Percentiles rank a stretch among this genome's conserved stretches.
These are phyloP conservation scores for Tetramorium parvispinum DNA, from an alignment of 1,140 invertebrate species.

Conservation along the genomic window DNA sequence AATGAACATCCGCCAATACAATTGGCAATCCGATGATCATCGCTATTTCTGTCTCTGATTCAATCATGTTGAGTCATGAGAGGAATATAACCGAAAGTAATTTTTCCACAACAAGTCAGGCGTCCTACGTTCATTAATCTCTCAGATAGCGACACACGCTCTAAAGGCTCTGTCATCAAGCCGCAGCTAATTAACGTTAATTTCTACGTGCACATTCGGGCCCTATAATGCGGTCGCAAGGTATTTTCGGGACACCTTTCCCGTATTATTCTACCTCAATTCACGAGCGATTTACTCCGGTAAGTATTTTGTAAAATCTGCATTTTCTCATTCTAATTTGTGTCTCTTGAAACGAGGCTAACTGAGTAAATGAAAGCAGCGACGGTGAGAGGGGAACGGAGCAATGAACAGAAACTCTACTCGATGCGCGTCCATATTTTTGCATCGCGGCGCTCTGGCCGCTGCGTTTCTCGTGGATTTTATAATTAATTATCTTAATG, in stretches of 20 bases:
- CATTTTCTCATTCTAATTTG: constrained; percentile 80
- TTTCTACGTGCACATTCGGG: constrained; percentile 44
- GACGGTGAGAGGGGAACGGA: constrained; percentile 58
- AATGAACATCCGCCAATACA: constrained; percentile 72
- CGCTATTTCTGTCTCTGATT: constrained; percentile 74
- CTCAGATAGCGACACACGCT: constrained; percentile 9
- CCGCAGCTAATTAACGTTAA: constrained; percentile 58
- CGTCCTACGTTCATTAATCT: constrained; percentile 60
- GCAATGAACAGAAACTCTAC: constrained; percentile 72
- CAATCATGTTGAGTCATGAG: constrained; percentile 55
- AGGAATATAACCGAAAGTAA: constrained; percentile 55
- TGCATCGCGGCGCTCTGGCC: constrained; percentile 44
- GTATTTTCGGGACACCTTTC: neutral
- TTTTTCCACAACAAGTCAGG: constrained; percentile 42
- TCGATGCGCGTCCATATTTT: constrained; percentile 74
- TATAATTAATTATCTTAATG: constrained; percentile 79
- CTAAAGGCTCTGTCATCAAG: constrained; percentile 36
- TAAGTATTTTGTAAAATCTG: constrained; percentile 80
- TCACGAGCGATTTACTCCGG: constrained; percentile 39
- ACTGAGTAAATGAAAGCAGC: constrained; percentile 73
- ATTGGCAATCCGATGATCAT: constrained; percentile 70
- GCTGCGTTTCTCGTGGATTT: constrained; percentile 64
- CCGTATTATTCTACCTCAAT: constrained; percentile 24
- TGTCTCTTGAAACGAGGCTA: constrained; percentile 69
- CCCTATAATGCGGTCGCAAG: neutral